Conservation (phyloP, 2,113 vertebrate species). For the Craseonycteris thonglongyai region DNA sequence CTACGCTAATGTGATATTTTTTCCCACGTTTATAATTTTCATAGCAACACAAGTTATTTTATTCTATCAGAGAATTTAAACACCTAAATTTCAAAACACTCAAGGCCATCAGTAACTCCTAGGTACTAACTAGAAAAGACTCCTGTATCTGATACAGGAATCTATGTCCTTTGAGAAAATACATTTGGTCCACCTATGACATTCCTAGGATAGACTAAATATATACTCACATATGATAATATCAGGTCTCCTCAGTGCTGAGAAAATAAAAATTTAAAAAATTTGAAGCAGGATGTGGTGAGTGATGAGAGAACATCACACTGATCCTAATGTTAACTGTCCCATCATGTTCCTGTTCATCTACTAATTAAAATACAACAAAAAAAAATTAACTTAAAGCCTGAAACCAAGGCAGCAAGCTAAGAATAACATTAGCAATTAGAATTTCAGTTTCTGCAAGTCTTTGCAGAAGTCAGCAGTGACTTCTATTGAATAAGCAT, state of each 20-base stretch:
- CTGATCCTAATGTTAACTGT: not conserved
- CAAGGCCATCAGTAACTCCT: not conserved
- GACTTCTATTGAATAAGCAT: constrained; percentile 19
- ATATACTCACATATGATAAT: not conserved
- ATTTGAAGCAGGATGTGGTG: not conserved
- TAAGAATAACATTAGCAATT: constrained; percentile 26
- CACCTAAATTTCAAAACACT: not conserved
- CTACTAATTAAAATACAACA: not conserved
- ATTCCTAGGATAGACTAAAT: not conserved
- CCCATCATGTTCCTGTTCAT: not conserved
- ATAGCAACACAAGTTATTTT: constrained; percentile 4
- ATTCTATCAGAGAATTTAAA: constrained; percentile 1
- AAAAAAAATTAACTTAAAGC: not conserved
- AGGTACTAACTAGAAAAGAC: not conserved
- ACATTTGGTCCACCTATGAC: not conserved
- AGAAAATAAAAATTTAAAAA: not conserved
- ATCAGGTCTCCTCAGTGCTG: not conserved
- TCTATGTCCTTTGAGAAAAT: constrained; percentile 22
- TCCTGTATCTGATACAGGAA: not conserved
- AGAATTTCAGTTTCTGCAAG: constrained; percentile 39
- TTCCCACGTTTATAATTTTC: not conserved
- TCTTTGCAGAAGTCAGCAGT: constrained; percentile 26
- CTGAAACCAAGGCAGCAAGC: constrained; percentile 3
- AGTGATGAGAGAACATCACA: not conserved
- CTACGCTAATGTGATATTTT: not conserved